Conservation (phyloP, 2,888 invertebrate genomes). For the Latrodectus elegans region DNA sequence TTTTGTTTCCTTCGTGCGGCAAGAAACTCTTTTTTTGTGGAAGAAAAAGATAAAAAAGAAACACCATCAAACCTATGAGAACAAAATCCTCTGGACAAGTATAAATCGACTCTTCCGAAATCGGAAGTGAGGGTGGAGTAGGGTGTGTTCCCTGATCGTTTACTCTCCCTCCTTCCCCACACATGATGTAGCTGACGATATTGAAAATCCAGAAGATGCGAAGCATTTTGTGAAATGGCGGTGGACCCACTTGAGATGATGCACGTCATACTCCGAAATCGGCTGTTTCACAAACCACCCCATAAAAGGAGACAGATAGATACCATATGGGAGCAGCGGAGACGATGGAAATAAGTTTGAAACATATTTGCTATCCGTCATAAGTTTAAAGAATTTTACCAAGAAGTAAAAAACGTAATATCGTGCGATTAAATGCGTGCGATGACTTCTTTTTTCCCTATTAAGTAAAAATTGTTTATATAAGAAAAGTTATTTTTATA, state of each 20-base stretch:
- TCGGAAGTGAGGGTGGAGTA: conserved; percentile 10
- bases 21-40: conserved; percentile 3
- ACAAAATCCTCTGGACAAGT: conserved; percentile 63
- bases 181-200: not conserved
- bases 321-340: no score
- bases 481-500: no score
- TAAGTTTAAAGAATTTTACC: no score
- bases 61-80: conserved; percentile 14
- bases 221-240: not conserved
- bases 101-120: conserved; percentile 50
- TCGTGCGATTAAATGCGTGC: no score
- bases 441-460: no score
- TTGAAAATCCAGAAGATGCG: not conserved
- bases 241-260: not conserved
- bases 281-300: not conserved
- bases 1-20: conserved; percentile 23
- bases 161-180: conserved; percentile 2
- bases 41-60: not conserved
- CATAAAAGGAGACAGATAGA: no score
- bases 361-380: no score
- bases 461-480: no score
- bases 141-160: conserved; percentile 45
- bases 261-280: not conserved
- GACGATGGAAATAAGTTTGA: no score
- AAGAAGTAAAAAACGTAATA: no score